Evolutionary conservation across 2,888 invertebrate species (phyloP).

Genomic region (Octonoba sinensis): DNA sequence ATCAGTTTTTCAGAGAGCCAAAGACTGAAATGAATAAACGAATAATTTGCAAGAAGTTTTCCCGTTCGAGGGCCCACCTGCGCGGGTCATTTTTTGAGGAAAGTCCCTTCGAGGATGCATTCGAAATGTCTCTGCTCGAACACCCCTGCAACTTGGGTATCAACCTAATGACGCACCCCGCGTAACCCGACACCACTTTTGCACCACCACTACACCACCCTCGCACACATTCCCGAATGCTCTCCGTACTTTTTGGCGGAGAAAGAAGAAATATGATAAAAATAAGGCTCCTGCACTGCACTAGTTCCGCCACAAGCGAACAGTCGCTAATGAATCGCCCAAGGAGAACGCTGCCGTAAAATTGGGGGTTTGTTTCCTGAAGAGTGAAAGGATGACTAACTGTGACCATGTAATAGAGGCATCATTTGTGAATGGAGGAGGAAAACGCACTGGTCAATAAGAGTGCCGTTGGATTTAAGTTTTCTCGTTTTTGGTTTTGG

Average conservation of each 20-base stretch:
- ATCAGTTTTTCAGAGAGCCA: no score
- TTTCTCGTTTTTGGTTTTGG: no score
- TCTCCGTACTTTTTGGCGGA: conserved; percentile 21
- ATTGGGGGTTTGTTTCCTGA: no score
- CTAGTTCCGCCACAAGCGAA: conserved; percentile 18
- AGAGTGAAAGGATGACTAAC: no score
- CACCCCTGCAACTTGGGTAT: conserved; percentile 52
- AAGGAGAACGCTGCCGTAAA: neutral
- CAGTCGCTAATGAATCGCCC: conserved; percentile 38
- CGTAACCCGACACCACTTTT: conserved; percentile 59
- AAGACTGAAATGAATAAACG: no score
- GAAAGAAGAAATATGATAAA: conserved; percentile 46
- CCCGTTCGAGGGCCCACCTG: neutral
- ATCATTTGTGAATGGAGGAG: no score
- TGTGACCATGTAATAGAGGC: no score
- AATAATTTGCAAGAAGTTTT: no score
- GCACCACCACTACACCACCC: neutral
- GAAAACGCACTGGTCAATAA: no score
- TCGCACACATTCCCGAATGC: neutral
- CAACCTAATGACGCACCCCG: conserved; percentile 62
- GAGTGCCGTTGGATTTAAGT: no score
- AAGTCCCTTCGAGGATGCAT: conserved; percentile 30
- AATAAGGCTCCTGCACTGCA: conserved; percentile 38
- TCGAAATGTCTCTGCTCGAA: conserved; percentile 56
- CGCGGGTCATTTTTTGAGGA: conserved; percentile 31